Percentiles rank a stretch among this genome's conserved stretches.
phyloP scores from a whole-genome alignment of 2,113 vertebrate genomes.

The Pardalotus punctatus region DNA sequence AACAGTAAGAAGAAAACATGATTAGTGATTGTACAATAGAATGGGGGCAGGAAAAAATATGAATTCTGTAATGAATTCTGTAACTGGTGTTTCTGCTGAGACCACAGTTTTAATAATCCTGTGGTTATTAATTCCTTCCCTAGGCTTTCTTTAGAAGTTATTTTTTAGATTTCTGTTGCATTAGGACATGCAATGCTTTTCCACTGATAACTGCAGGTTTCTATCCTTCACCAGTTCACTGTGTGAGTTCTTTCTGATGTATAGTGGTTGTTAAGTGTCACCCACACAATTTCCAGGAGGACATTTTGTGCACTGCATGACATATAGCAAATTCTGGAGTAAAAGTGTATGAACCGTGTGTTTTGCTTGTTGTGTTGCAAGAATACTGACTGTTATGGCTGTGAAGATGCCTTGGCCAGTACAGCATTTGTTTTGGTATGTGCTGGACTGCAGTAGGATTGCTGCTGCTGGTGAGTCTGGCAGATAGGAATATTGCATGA shows the following conservation, averaged over 20 bases:
- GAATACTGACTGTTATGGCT: background rate
- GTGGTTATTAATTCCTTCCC: background rate
- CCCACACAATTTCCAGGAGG: constrained; percentile 5
- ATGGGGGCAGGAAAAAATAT: background rate
- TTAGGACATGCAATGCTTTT: background rate
- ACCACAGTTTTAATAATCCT: background rate
- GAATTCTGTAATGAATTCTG: background rate
- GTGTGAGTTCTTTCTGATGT: background rate
- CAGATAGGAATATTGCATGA: background rate
- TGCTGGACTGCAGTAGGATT: background rate
- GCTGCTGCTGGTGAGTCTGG: background rate
- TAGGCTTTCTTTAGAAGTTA: background rate
- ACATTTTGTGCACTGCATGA: background rate
- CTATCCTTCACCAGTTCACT: background rate
- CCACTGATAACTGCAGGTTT: background rate
- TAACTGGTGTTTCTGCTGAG: background rate
- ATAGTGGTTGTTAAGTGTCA: background rate
- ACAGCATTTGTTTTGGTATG: background rate
- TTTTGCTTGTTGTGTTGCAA: background rate
- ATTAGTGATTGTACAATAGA: background rate
- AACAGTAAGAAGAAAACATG: background rate
- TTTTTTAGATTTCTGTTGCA: background rate
- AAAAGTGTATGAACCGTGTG: background rate
- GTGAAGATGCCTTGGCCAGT: background rate
- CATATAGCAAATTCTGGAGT: background rate